Base-by-base conservation (phyloP, 1,140 invertebrate genomes). In the Akabosia matsudoensis region DNA sequence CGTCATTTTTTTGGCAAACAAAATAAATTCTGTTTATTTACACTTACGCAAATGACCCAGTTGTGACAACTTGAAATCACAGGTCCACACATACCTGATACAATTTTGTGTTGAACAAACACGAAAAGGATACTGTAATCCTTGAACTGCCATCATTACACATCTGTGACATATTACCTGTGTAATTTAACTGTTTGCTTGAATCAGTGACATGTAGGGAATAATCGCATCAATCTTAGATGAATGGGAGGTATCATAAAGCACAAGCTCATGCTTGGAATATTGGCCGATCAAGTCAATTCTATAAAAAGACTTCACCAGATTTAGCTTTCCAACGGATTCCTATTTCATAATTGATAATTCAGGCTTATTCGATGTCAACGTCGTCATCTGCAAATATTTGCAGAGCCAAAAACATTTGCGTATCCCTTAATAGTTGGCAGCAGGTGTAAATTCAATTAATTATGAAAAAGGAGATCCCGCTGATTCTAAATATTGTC, bases 381-480 rank as follows among this genome's bases (percentile, higher is more conserved):
- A 10, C 3, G 54, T 30, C 10, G 4, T 67, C 61, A 30, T 67
- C 13, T n/a, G 54, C 22, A 56, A 16, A 24, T 16, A 67, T 67
- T 22, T 4, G 22, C 61, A 28, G 31, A 30, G 26, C 7, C n/a
- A n/a, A 67, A 22, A 2, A 67, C 61, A 31, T 24, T 4, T 24
- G 54, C 24, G 13, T 10, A 30, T 13, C 22, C 3, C 31, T 31
- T 30, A 30, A 7, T 31, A 67, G 26, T 31, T 30, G 24, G 7
- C 24, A 31, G 24, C 61, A 67, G 61, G 61, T 67, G 61, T 67
- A 67, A 67, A 67, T 67, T 67, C 61, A 67, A 67, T 67, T 67
- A 67, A 67, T 67, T 67, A 67, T 67, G 28, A n/a, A 67, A 56
- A 67, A 61, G 24, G 61, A 31, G 24, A 67, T 31, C 61, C 61